These are phyloP conservation scores for Romanomermis culicivorax DNA, from an alignment of 2,888 invertebrate species.

Conservation along the genomic window DNA sequence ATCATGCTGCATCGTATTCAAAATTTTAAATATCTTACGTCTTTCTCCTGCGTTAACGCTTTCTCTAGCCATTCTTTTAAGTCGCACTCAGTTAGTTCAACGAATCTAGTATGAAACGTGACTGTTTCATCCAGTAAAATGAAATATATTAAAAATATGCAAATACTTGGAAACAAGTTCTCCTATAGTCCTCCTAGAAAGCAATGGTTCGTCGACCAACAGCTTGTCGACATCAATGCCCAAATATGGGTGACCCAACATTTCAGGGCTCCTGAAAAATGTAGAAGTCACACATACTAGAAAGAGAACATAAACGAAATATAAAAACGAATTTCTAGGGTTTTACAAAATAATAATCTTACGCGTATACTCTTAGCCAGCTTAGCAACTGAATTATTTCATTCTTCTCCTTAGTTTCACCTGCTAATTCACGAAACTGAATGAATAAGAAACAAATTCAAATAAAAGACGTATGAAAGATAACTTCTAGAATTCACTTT, in stretches of 20 bases:
- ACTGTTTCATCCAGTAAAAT: too few relatives aligned
- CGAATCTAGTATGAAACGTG: conserved; percentile 17
- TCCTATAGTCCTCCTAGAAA: conserved; percentile 50
- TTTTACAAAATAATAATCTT: too few relatives aligned
- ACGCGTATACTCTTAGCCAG: conserved; percentile 72
- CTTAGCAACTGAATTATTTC: conserved; percentile 80
- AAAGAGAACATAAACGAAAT: too few relatives aligned
- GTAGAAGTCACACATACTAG: too few relatives aligned
- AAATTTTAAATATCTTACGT: too few relatives aligned
- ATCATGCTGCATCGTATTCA: too few relatives aligned
- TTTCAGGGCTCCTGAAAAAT: conserved; percentile 43
- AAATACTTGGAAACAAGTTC: conserved; percentile 55
- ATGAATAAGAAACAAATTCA: conserved; percentile 11
- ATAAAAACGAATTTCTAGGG: too few relatives aligned
- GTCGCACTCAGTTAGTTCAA: conserved; percentile 21
- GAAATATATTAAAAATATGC: too few relatives aligned
- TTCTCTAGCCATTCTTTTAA: conserved; percentile 80
- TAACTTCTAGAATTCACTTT: too few relatives aligned
- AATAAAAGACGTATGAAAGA: too few relatives aligned
- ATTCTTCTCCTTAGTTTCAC: conserved; percentile 70
- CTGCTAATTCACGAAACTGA: conserved; percentile 61
- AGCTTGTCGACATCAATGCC: conserved; percentile 42
- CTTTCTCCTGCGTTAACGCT: conserved; percentile 65
- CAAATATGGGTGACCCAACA: conserved; percentile 68
- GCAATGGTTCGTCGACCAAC: conserved; percentile 42